A percentile compares a stretch with the other conserved stretches of the same genome.
Evolutionary conservation across 2,888 invertebrate genomes (phyloP).

Genomic region (Trissolcus japonicus): DNA sequence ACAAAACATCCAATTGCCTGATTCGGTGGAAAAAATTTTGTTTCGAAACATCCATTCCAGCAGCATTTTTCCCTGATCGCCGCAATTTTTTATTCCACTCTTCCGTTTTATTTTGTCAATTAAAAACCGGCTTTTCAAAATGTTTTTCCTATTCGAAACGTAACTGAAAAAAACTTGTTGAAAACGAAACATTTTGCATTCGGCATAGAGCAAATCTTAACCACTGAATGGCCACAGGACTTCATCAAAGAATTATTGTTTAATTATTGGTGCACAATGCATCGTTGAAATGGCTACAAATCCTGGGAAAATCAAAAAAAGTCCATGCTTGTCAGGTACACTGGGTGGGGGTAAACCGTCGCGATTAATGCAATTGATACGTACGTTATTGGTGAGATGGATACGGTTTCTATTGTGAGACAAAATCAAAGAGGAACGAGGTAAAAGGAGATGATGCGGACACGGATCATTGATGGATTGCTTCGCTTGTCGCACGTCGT

Average conservation of each 20-base stretch:
- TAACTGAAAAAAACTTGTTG: no score
- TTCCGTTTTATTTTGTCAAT: no score
- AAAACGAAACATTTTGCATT: no score
- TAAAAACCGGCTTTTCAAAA: no score
- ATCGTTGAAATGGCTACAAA: slow-evolving; percentile 24
- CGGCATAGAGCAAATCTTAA: no score
- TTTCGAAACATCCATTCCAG: no score
- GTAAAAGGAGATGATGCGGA: slow-evolving; percentile 48
- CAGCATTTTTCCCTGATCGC: no score
- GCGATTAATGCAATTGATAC: slow-evolving; percentile 47
- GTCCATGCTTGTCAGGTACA: no score
- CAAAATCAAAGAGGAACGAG: slow-evolving; percentile 56
- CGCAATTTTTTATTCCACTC: no score
- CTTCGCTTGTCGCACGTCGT: slow-evolving; percentile 65
- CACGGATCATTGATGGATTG: slow-evolving; percentile 66
- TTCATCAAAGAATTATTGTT: slow-evolving; percentile 17
- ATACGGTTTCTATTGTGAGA: slow-evolving; percentile 50
- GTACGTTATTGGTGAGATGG: slow-evolving; percentile 50
- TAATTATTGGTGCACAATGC: slow-evolving; percentile 29
- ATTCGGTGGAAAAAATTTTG: not conserved
- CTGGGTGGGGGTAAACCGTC: slow-evolving; percentile 10
- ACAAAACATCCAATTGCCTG: not conserved
- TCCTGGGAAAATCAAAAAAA: slow-evolving; percentile 2
- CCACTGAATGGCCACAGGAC: not conserved
- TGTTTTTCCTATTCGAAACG: no score